Conservation (phyloP, 2,888 invertebrate species). For the Idaea dimidiata region DNA sequence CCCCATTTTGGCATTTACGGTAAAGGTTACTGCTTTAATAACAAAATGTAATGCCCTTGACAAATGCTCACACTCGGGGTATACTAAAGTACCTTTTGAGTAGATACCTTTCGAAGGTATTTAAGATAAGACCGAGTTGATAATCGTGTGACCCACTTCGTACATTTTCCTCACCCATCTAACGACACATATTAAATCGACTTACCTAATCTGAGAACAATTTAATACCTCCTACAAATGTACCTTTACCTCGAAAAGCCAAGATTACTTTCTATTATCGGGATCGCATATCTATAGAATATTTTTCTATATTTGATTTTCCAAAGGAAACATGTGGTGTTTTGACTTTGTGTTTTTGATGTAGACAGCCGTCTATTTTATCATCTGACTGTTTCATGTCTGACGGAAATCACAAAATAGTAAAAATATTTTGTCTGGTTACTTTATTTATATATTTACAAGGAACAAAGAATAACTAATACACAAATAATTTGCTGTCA, state of each 20-base stretch:
- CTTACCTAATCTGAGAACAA: neutral
- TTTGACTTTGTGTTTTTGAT: no score
- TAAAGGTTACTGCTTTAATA: constrained; percentile 14
- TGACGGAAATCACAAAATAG: no score
- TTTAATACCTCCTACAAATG: neutral
- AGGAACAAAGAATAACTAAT: no score
- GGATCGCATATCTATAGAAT: no score
- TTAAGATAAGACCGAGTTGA: neutral
- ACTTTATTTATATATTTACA: no score
- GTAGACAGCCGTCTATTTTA: no score
- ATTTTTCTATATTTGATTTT: no score
- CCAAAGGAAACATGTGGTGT: no score
- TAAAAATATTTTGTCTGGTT: no score
- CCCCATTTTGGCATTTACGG: constrained; percentile 13
- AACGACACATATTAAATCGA: neutral
- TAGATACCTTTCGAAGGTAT: neutral
- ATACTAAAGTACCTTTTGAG: neutral
- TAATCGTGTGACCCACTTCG: neutral
- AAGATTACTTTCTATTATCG: no score
- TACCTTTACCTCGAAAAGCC: neutral
- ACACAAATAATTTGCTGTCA: no score
- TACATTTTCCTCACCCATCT: neutral
- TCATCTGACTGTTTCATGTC: no score
- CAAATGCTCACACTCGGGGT: constrained; percentile 2
- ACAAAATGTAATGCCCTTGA: constrained; percentile 9